A percentile compares a stretch with the other conserved stretches of the same genome.
Evolutionary conservation across 2,113 vertebrate genomes (phyloP).

Genomic region (Microtus montanus): DNA sequence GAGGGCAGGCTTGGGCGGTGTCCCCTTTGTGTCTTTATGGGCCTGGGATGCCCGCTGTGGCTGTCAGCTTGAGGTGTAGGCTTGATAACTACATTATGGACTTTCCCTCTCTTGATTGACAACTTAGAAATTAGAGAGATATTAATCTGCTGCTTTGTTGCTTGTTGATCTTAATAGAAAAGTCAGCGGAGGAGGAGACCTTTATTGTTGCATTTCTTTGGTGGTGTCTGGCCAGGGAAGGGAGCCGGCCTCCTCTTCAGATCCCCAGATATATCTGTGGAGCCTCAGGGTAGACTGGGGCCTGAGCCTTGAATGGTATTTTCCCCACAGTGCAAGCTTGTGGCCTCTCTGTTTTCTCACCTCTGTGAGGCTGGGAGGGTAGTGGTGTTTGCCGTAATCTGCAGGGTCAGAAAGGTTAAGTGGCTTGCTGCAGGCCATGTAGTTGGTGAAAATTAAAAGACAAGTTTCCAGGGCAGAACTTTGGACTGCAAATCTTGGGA

Average conservation of each 20-base stretch:
- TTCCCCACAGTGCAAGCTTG: neutral
- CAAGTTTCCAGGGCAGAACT: neutral
- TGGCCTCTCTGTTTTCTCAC: neutral
- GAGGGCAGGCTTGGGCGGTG: neutral
- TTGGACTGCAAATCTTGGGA: neutral
- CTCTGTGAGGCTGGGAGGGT: neutral
- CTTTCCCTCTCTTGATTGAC: conserved; percentile 46
- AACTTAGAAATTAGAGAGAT: conserved; percentile 63
- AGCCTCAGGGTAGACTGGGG: neutral
- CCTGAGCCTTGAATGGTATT: neutral
- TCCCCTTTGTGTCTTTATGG: neutral
- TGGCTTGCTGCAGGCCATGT: neutral
- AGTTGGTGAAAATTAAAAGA: neutral
- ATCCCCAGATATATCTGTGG: neutral
- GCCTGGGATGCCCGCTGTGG: neutral
- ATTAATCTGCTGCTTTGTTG: conserved; percentile 27
- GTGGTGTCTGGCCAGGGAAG: neutral
- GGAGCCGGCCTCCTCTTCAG: neutral
- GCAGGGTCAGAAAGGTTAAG: neutral
- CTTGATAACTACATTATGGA: conserved; percentile 49
- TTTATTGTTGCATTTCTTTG: conserved; percentile 15
- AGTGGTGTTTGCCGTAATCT: neutral
- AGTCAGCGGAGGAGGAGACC: neutral
- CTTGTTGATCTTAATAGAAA: conserved; percentile 62
- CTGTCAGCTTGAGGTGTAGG: neutral